Base-by-base conservation (phyloP, 2,888 invertebrate genomes). In the Agonopterix alstromeriana region DNA sequence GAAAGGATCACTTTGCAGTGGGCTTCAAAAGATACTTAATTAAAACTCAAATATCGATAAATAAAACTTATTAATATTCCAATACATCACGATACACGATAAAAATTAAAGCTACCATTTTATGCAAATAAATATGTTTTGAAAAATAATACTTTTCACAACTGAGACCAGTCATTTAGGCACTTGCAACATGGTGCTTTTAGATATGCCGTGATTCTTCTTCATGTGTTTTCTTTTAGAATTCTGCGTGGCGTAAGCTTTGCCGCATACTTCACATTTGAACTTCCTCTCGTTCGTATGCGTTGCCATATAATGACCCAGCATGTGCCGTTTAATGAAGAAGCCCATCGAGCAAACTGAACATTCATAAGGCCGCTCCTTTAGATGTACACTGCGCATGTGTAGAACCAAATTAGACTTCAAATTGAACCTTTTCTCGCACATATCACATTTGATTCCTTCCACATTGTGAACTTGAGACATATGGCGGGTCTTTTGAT, bases 201-300 rank as follows among this genome's bases (percentile, higher is more conserved):
- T 75, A 0, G 70, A 56, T 5, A 79, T 70, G 2, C 78, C 85
- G 46, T 86, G 86, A 51, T 79, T 85, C 50, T 84, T 87, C 63
- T 82, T 87, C 82, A 87, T 78, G 51, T 87, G 87, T 51, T 83
- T 84, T 17, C 82, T 60, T 45, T 73, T 77, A 50, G 85, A 83
- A 45, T 78, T 84, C 58, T 84, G 83, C 2, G 85, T 87, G 0
- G 84, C 84, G 48, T 85, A 90, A 55, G 89, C 90, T 48, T 90
- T 91, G 0, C 90, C 90, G 56, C 92, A 93, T 0, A 91, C 77
- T 10, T 92, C 90, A 55, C 92, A 92, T 48, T 91, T 89, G 50
- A 90, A 91, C 14, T 83, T 86, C 36, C 88, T 82, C 41, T 90
- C 90, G 45, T 89, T 89, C 0, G 87, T 87, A 48, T 87, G 87